phyloP scores from a whole-genome alignment of 64 coral and sea anemone species.

The Hydrozoanthus tunicans region DNA sequence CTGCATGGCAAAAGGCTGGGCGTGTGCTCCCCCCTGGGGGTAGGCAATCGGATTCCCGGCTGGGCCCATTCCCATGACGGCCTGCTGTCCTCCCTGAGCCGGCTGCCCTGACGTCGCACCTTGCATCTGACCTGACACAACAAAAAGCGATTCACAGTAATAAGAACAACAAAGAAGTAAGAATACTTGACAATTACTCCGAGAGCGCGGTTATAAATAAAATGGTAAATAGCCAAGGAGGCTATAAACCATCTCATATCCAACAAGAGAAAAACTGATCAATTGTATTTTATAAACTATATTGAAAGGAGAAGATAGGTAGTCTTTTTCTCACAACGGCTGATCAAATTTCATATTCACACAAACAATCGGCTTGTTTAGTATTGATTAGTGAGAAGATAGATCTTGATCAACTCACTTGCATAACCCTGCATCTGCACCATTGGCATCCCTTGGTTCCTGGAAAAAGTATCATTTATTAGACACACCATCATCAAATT shows the following conservation, averaged over 20 bases:
- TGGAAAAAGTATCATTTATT: neutral
- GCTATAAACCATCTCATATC: too few species aligned
- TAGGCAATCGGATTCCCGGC: slow-evolving; percentile 63
- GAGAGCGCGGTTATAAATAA: too few species aligned
- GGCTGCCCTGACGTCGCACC: slow-evolving; percentile 16
- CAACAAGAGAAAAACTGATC: too few species aligned
- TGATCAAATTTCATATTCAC: too few species aligned
- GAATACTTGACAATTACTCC: too few species aligned
- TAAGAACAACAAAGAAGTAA: too few species aligned
- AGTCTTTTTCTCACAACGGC: too few species aligned
- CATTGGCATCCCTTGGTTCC: slow-evolving; percentile 70
- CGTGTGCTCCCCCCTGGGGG: slow-evolving; percentile 71
- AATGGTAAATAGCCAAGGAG: too few species aligned
- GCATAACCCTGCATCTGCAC: slow-evolving; percentile 71
- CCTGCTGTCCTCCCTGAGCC: slow-evolving; percentile 67
- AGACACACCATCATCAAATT: too few species aligned
- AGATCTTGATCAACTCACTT: slow-evolving; percentile 2
- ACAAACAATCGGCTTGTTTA: neutral
- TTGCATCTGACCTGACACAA: slow-evolving; percentile 42
- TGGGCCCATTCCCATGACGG: slow-evolving; percentile 73
- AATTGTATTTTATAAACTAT: too few species aligned
- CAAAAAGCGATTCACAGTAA: neutral
- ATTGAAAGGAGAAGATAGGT: too few species aligned
- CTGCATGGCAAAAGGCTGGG: slow-evolving; percentile 88
- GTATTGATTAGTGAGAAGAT: too few species aligned